phyloP scores from a whole-genome alignment of 2,797 vertebrate genomes.

The Micrastur ruficollis region DNA sequence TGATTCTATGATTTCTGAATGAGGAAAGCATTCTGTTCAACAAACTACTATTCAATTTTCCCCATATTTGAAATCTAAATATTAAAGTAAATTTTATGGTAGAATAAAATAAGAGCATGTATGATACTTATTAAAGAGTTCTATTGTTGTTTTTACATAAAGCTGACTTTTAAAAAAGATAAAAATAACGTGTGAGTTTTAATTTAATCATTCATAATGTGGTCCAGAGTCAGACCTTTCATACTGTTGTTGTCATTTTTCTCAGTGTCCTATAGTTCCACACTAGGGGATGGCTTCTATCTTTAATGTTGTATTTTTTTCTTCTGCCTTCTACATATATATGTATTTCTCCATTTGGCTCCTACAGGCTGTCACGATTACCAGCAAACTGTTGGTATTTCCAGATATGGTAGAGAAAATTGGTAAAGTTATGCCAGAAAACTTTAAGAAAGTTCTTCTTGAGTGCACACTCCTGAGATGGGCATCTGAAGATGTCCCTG shows the following conservation, averaged over 20 bases:
- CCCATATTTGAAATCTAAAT: background rate
- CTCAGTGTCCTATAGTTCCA: background rate
- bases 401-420: background rate
- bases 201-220: background rate
- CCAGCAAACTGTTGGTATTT: background rate
- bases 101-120: background rate
- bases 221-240: background rate
- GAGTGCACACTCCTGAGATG: background rate
- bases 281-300: background rate
- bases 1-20: background rate
- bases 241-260: background rate
- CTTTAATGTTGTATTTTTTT: background rate
- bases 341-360: background rate
- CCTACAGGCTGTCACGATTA: background rate
- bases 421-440: background rate
- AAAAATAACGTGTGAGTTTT: background rate
- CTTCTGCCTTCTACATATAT: background rate
- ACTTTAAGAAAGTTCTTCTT: background rate
- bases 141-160: background rate
- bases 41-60: background rate
- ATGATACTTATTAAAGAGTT: background rate
- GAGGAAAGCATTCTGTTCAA: background rate
- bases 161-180: background rate
- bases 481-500: background rate
- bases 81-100: background rate